Conservation (phyloP, 2,888 invertebrate species). For the Amblyjoppa proteus region DNA sequence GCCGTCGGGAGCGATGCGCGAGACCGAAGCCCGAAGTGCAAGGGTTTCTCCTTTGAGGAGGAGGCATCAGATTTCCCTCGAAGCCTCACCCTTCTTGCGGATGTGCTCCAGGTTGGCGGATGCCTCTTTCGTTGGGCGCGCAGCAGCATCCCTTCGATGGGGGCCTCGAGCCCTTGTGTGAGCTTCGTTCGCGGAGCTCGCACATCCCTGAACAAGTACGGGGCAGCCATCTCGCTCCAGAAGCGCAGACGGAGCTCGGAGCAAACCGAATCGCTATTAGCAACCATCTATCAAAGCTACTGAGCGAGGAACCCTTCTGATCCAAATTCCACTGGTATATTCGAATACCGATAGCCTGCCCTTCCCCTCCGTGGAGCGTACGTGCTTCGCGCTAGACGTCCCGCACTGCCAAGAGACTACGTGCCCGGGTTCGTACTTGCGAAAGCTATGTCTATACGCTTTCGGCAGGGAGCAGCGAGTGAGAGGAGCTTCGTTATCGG, state of each 20-base stretch:
- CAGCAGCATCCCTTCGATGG: no score
- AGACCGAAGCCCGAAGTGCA: background rate
- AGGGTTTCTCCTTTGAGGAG: no score
- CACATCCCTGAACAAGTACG: constrained; percentile 32
- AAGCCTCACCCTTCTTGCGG: no score
- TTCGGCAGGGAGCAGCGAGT: background rate
- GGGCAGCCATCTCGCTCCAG: background rate
- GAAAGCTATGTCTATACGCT: background rate
- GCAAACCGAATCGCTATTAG: constrained; percentile 76
- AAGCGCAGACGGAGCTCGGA: constrained; percentile 21
- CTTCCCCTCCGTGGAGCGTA: background rate
- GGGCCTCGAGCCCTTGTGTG: no score
- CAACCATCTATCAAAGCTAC: constrained; percentile 67
- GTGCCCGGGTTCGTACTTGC: background rate
- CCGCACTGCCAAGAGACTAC: constrained; percentile 4
- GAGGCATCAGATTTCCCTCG: no score
- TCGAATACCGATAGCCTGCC: constrained; percentile 47
- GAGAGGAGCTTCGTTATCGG: constrained; percentile 40
- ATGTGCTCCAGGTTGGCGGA: no score
- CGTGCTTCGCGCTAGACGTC: background rate
- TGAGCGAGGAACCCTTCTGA: constrained; percentile 30
- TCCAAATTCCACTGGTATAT: constrained; percentile 56
- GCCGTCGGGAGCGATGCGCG: background rate
- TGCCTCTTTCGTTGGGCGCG: no score
- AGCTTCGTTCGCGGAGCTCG: background rate